Percentiles rank a stretch among this genome's conserved stretches.
These are phyloP conservation scores for Hoplias malabaricus DNA, from an alignment of 2,113 vertebrate genomes.

Conservation along the genomic window DNA sequence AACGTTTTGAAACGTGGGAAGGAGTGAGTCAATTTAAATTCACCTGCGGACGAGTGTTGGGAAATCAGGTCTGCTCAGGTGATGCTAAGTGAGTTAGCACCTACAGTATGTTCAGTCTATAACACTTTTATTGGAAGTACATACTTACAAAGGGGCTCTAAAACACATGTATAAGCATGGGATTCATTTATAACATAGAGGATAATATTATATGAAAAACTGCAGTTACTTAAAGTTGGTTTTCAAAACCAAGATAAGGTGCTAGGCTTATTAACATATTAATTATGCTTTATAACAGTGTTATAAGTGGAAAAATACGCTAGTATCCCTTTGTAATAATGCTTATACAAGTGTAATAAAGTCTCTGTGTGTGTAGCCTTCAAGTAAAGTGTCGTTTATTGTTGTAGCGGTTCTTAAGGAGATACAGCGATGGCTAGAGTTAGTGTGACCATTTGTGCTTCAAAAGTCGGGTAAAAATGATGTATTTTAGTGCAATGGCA, in stretches of 20 bases:
- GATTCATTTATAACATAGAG: no score
- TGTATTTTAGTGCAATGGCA: background rate
- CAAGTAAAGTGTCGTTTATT: background rate
- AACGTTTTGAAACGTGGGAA: background rate
- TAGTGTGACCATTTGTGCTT: slow-evolving; percentile 48
- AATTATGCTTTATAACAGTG: no score
- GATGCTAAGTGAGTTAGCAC: background rate
- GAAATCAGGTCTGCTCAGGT: background rate
- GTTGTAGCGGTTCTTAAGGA: background rate
- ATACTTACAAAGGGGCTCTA: no score
- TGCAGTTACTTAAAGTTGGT: no score
- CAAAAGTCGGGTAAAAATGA: background rate
- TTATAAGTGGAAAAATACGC: no score
- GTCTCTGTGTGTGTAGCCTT: no score
- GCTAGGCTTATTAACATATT: no score
- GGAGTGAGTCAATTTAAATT: background rate
- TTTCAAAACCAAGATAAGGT: no score
- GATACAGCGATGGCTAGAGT: slow-evolving; percentile 30
- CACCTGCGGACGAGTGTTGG: background rate
- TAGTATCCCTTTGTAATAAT: no score
- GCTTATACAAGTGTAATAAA: background rate
- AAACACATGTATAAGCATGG: no score
- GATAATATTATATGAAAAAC: no score
- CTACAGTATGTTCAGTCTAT: background rate
- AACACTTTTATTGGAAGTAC: no score